A percentile compares a stretch with the other conserved stretches of the same genome.
Evolutionary conservation across 2,888 invertebrate genomes (phyloP).

Genomic region (Idaea dimidiata): DNA sequence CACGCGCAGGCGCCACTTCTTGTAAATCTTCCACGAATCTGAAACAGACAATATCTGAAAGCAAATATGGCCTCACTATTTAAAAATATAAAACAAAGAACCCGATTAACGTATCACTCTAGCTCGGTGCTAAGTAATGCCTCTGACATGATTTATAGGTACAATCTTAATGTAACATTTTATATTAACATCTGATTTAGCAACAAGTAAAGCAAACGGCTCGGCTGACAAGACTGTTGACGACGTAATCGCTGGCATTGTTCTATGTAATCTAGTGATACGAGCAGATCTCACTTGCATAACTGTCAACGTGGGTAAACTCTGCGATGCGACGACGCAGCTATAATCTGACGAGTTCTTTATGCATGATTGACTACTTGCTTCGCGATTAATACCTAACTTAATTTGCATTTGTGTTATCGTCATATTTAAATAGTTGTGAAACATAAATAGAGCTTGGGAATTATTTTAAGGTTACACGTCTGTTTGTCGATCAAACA

Average conservation of each 20-base stretch:
- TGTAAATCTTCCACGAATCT: slow-evolving; percentile 73
- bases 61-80: slow-evolving; percentile 78
- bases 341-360: slow-evolving; percentile 71
- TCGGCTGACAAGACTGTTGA: slow-evolving; percentile 67
- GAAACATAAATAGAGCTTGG: slow-evolving; percentile 55
- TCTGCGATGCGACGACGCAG: slow-evolving; percentile 50
- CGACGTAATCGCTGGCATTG: slow-evolving; percentile 74
- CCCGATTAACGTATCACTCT: slow-evolving; percentile 76
- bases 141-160: slow-evolving; percentile 73
- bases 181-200: slow-evolving; percentile 75
- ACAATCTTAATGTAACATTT: slow-evolving; percentile 63
- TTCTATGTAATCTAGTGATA: slow-evolving; percentile 75
- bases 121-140: slow-evolving; percentile 55
- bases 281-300: slow-evolving; percentile 73
- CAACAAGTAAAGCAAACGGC: slow-evolving; percentile 55
- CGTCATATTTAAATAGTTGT: slow-evolving; percentile 54
- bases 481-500: slow-evolving; percentile 48
- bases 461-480: slow-evolving; percentile 52
- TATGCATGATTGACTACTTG: slow-evolving; percentile 63
- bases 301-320: slow-evolving; percentile 72
- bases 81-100: slow-evolving; percentile 79
- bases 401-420: slow-evolving; percentile 58
- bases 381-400: slow-evolving; percentile 58
- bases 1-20: slow-evolving; percentile 71
- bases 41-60: slow-evolving; percentile 75